Conservation (phyloP, 2,113 vertebrate species). For the Gadus macrocephalus region DNA sequence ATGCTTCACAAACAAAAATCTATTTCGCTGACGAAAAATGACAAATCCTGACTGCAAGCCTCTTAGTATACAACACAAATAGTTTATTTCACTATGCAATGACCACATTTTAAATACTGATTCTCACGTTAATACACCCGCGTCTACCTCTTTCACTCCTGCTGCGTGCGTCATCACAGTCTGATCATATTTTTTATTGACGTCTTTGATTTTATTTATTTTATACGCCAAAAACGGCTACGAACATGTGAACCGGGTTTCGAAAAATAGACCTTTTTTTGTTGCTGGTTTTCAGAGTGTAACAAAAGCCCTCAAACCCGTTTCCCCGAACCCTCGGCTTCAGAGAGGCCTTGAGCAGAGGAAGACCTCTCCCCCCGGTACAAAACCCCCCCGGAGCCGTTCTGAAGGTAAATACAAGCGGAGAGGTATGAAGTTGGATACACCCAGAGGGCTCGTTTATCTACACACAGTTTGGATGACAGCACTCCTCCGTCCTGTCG, state of each 20-base stretch:
- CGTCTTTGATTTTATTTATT: slow-evolving; percentile 35
- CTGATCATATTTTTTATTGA: slow-evolving; percentile 2
- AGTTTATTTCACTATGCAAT: slow-evolving; percentile 62
- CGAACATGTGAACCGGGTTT: slow-evolving; percentile 34
- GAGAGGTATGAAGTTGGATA: slow-evolving; percentile 62
- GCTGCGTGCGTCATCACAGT: too few species aligned
- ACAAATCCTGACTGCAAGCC: slow-evolving; percentile 45
- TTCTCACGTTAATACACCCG: slow-evolving; percentile 45
- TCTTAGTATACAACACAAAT: slow-evolving; percentile 65
- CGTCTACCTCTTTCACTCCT: slow-evolving; percentile 33
- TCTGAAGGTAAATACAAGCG: slow-evolving; percentile 42
- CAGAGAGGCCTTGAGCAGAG: too few species aligned
- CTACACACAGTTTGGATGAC: slow-evolving; percentile 38
- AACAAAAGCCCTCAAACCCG: neutral
- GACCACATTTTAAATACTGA: slow-evolving; percentile 74
- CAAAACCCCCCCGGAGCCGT: slow-evolving; percentile 40
- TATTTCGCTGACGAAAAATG: slow-evolving; percentile 39
- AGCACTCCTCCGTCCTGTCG: slow-evolving; percentile 29
- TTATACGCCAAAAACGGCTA: slow-evolving; percentile 32
- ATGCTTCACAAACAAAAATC: slow-evolving; percentile 49
- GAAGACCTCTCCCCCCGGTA: slow-evolving; percentile 3
- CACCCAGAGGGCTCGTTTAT: slow-evolving; percentile 36
- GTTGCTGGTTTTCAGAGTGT: slow-evolving; percentile 56
- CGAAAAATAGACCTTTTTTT: slow-evolving; percentile 65
- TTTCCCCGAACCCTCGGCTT: slow-evolving; percentile 5